Evolutionary conservation across 1,140 invertebrate species (phyloP), one percentile per base, ranked within the genome.

Genomic region (Neodiprion lecontei): DNA sequence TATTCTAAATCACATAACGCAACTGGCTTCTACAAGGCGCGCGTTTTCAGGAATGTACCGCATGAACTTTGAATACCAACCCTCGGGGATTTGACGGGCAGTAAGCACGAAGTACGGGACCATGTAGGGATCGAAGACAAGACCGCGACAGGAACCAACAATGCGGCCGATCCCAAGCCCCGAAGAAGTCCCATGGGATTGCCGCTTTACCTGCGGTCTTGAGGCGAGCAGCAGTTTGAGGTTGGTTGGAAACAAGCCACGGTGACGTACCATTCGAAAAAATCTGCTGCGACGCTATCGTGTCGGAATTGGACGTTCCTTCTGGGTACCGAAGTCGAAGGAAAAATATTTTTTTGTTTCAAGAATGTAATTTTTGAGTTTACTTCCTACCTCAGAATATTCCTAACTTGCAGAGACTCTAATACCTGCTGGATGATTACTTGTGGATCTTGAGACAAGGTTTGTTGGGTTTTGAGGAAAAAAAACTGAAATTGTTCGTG

Each of bases 11-110:
- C 28, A 40, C 28, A 5, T 40, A 40, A 40, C 28, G 28, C 28
- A 40, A 40, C 28, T 40, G 28, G 5, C 28, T 40, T 40, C 2
- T 40, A 40, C 2, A 40, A 2, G 1, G 77, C 81, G 77, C 81
- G 81, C 78, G 82, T 83, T 86, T 80, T 67, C 73, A 79, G 78
- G 79, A 80, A 84, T 85, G 82, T 83, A 84, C 82, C 77, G 77
- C 81, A 83, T 87, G 82, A 40, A 85, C 83, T 85, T 77, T 76
- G 80, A 86, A 85, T 84, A 82, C 82, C 82, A 84, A 86, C 84
- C 85, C 85, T 80, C 68, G 70, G 83, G 82, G 85, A 86, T 73
- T 69, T 61, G 78, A 75, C 75, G 72, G 79, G 78, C 82, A 78
- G 76, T 84, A 79, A 61, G 76, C 81, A 85, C 79, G 84, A 86